phyloP scores from a whole-genome alignment of 1,140 invertebrate genomes.

The Pectinophora gossypiella region DNA sequence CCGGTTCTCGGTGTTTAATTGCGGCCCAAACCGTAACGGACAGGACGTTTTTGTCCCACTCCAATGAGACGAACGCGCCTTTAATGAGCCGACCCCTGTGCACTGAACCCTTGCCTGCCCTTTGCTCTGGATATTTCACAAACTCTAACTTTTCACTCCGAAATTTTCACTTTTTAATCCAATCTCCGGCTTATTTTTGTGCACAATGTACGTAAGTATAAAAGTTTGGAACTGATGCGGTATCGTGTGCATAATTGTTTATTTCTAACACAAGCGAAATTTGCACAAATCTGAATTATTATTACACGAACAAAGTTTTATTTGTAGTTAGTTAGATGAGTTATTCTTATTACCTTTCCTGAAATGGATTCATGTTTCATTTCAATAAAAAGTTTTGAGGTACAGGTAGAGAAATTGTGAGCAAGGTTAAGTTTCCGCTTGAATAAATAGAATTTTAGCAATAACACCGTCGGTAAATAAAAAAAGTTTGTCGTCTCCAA shows the following conservation, averaged over 20 bases:
- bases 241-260: not conserved
- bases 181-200: not conserved
- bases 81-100: not conserved
- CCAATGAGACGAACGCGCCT: conserved; percentile 42
- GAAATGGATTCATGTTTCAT: no score
- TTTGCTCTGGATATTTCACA: conserved; percentile 1
- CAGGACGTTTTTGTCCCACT: conserved; percentile 57
- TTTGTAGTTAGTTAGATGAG: no score
- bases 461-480: conserved; percentile 24
- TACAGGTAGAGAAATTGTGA: no score
- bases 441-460: not conserved
- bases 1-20: conserved; percentile 56
- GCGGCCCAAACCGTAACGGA: conserved; percentile 57
- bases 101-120: conserved; percentile 1
- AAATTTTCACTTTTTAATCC: conserved; percentile 4
- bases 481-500: conserved; percentile 46
- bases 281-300: not conserved
- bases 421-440: not conserved
- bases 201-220: not conserved
- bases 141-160: not conserved
- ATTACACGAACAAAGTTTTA: not conserved
- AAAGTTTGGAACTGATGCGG: not conserved
- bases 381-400: no score
- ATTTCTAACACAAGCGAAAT: not conserved
- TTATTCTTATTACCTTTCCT: no score